Evolutionary conservation across 2,113 vertebrate species (phyloP).

Genomic region (Heliornis fulica): DNA sequence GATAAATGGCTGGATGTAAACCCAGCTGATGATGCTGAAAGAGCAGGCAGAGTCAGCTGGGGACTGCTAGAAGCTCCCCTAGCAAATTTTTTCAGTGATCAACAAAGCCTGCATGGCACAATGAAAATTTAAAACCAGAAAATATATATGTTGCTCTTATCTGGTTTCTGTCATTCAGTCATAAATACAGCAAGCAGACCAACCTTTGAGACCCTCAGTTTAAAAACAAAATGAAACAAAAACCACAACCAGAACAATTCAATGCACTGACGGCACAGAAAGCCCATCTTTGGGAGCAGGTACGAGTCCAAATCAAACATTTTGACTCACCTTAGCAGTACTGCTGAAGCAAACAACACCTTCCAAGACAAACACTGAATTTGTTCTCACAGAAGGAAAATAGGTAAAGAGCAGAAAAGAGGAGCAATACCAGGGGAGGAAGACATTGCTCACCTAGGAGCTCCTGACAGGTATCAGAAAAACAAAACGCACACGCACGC

Average conservation of each 20-base stretch:
- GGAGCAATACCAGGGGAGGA: neutral
- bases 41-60: neutral
- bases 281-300: neutral
- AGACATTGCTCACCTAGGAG: neutral
- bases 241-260: neutral
- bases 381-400: neutral
- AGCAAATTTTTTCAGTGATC: neutral
- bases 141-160: fast-evolving
- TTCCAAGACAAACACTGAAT: neutral
- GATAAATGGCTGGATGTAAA: neutral
- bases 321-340: neutral
- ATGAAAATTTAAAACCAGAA: too few species aligned
- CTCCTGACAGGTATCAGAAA: fast-evolving
- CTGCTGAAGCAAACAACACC: neutral
- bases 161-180: neutral
- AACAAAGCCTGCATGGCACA: neutral
- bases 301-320: neutral
- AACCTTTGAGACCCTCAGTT: fast-evolving
- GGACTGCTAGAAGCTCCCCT: neutral
- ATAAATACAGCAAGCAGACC: neutral
- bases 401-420: neutral
- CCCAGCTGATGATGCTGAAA: neutral
- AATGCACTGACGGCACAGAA: neutral
- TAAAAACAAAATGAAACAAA: neutral
- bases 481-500: neutral